phyloP scores from a whole-genome alignment of 2,113 vertebrate genomes.

The Macroglossus sobrinus region DNA sequence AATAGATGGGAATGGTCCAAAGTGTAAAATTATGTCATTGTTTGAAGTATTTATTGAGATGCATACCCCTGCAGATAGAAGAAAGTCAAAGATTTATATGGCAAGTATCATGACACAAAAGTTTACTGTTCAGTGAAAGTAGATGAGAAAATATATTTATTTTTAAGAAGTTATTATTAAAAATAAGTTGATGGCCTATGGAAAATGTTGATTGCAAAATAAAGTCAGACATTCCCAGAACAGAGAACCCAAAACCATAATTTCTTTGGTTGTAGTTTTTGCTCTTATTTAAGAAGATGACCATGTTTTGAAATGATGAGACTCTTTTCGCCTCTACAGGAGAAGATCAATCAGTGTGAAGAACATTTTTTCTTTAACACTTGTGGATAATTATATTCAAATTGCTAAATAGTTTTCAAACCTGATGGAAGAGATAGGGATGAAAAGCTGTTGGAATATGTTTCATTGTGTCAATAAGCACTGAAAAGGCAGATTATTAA shows the following conservation, averaged over 20 bases:
- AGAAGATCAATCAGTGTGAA: not conserved
- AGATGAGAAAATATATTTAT: not conserved
- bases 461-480: not conserved
- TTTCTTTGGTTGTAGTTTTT: not conserved
- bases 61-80: not conserved
- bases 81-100: not conserved
- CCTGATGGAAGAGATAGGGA: not conserved
- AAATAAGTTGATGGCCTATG: not conserved
- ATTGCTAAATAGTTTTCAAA: not conserved
- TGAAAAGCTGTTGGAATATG: not conserved
- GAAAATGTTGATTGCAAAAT: not conserved
- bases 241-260: accelerated
- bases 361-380: not conserved
- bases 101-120: not conserved
- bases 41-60: constrained; percentile 15
- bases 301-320: not conserved
- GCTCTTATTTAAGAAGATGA: not conserved
- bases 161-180: not conserved
- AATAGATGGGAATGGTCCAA: not conserved
- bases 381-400: not conserved
- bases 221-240: not conserved
- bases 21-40: not conserved
- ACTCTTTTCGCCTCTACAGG: not conserved
- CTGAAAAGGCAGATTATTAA: not conserved
- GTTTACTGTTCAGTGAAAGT: not conserved